These are phyloP conservation scores for Cremastinae sp. DNA, from an alignment of 2,888 invertebrate species.

Conservation along the genomic window DNA sequence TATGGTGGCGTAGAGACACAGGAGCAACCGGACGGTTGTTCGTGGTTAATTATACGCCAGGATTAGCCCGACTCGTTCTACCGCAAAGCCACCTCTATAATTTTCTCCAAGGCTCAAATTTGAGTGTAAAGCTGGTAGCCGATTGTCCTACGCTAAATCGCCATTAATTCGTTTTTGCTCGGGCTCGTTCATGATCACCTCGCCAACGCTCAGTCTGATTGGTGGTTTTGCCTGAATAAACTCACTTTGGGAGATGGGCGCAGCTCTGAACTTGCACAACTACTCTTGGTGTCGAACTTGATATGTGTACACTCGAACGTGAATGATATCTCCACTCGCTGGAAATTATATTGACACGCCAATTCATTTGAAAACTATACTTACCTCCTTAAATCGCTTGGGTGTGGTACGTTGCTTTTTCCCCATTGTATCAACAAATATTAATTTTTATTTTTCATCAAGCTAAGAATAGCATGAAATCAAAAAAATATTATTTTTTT, in stretches of 20 bases:
- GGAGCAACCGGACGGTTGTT: slow-evolving; percentile 70
- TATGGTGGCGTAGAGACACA: slow-evolving; percentile 68
- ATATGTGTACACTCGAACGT: slow-evolving; percentile 14
- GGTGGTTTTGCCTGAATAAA: slow-evolving; percentile 55
- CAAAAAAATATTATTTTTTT: too few species aligned
- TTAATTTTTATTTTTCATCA: background rate
- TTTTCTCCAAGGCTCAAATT: slow-evolving; percentile 77
- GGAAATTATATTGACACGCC: slow-evolving; percentile 5
- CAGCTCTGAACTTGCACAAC: slow-evolving; percentile 9
- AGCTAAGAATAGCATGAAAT: background rate
- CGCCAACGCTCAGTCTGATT: slow-evolving; percentile 61
- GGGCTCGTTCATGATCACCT: slow-evolving; percentile 24
- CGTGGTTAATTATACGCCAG: slow-evolving; percentile 79
- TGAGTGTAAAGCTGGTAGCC: slow-evolving; percentile 68
- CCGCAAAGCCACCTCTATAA: slow-evolving; percentile 76
- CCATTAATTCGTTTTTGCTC: slow-evolving; percentile 42
- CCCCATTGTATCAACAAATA: background rate
- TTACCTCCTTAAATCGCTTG: slow-evolving; percentile 1
- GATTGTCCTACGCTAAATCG: slow-evolving; percentile 54
- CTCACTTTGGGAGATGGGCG: slow-evolving; percentile 35
- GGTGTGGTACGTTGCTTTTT: background rate
- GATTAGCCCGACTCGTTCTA: slow-evolving; percentile 74
- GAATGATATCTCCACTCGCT: slow-evolving; percentile 5
- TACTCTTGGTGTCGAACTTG: background rate
- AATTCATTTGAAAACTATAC: slow-evolving; percentile 6